phyloP scores from a whole-genome alignment of 2,888 invertebrate genomes.

The Junonia oenone region DNA sequence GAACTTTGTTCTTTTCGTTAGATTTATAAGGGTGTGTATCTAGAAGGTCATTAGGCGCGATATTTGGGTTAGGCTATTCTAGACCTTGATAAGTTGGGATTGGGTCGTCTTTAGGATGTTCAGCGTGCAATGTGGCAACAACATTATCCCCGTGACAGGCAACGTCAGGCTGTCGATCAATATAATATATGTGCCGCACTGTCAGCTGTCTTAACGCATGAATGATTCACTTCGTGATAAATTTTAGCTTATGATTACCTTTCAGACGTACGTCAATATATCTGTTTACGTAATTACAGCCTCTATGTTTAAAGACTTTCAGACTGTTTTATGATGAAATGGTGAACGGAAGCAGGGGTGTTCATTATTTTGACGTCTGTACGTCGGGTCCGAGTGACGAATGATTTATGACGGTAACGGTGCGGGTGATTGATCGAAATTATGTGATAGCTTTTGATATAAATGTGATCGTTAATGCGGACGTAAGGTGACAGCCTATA shows the following conservation, averaged over 20 bases:
- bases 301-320: conserved; percentile 62
- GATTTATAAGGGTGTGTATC: conserved; percentile 49
- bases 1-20: conserved; percentile 72
- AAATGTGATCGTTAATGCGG: conserved; percentile 45
- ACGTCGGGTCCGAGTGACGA: conserved; percentile 47
- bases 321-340: conserved; percentile 55
- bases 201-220: conserved; percentile 77
- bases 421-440: conserved; percentile 60
- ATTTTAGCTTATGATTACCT: conserved; percentile 79
- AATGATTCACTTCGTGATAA: conserved; percentile 79
- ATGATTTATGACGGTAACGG: conserved; percentile 63
- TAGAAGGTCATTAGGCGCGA: conserved; percentile 44
- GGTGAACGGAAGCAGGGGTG: conserved; percentile 52
- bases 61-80: conserved; percentile 27
- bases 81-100: conserved; percentile 25
- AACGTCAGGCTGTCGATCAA: conserved; percentile 78
- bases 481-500: conserved; percentile 12
- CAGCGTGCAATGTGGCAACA: conserved; percentile 57
- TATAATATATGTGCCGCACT: conserved; percentile 77
- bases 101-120: conserved; percentile 34
- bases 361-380: conserved; percentile 56
- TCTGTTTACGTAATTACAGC: conserved; percentile 74
- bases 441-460: conserved; percentile 37
- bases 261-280: conserved; percentile 75
- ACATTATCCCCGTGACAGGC: conserved; percentile 77